Base-by-base conservation (phyloP, 1,140 invertebrate species). In the Littorina saxatilis region DNA sequence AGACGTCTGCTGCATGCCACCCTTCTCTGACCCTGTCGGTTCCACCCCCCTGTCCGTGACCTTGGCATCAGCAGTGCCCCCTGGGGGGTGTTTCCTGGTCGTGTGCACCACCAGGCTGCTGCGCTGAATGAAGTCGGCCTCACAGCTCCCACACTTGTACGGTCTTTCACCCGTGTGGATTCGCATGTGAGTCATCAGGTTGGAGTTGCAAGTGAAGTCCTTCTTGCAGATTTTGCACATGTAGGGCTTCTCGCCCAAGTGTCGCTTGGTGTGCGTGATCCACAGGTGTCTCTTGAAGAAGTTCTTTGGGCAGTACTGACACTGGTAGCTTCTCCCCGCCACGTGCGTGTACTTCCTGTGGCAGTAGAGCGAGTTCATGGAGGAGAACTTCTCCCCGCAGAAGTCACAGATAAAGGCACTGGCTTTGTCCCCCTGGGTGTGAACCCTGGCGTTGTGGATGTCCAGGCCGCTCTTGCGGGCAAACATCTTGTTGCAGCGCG, bases 161-260 rank as follows among this genome's bases (percentile, higher is more conserved):
- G 55, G 55, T n/a, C 55, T 58, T n/a, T n/a, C 20, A 15, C 55
- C 43, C 23, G 55, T n/a, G 55, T 58, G 55, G 55, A 58, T 58
- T 7, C 55, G 55, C 55, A 58, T 58, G 55, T 58, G 55, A n/a
- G 55, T 72, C 15, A 39, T 7, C 35, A 72, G 68, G 40, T 72
- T 37, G 68, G 40, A 37, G 35, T 72, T 72, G 40, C 40, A 43
- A 7, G 35, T 72, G 40, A 72, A 72, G 68, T 37, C 35, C n/a
- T 72, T 72, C 68, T 43, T 29, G 40, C 68, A 72, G 11, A 72
- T 32, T 23, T 35, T 35, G 40, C 68, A 72, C 68, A 39, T 15
- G 40, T 72, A 72, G 27, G 68, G 68, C n/a, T 72, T 72, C 40
- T 72, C 68, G 9, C 68, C 68, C 35, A 37, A 17, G 40, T 72